A percentile compares a stretch with the other conserved stretches of the same genome.
Evolutionary conservation across 2,888 invertebrate species (phyloP).

Genomic region (Copidosoma aretas): DNA sequence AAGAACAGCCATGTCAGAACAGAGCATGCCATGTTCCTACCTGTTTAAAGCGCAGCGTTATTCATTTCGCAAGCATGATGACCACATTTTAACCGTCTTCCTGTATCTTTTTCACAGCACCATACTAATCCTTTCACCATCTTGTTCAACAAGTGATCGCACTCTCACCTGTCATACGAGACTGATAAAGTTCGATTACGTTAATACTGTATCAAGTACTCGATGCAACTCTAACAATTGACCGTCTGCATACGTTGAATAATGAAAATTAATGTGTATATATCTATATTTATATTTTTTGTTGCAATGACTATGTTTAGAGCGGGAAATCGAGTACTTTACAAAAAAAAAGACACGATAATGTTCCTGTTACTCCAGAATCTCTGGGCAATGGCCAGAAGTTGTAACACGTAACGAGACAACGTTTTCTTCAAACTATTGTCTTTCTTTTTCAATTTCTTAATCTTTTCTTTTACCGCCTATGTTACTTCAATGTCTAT

Average conservation of each 20-base stretch:
- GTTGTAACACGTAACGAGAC: constrained; percentile 1
- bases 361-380: constrained; percentile 14
- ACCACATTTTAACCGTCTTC: too few relatives aligned
- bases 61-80: too few relatives aligned
- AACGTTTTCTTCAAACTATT: constrained; percentile 5
- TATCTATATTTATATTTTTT: not conserved
- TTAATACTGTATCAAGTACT: constrained; percentile 7
- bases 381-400: not conserved
- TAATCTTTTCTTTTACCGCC: not conserved
- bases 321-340: constrained; percentile 15
- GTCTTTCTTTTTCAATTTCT: constrained; percentile 18
- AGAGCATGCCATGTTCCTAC: constrained; percentile 13
- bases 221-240: constrained; percentile 22
- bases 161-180: constrained; percentile 9
- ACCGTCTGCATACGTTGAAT: too few relatives aligned
- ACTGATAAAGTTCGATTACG: constrained; percentile 26
- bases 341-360: not conserved
- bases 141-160: constrained; percentile 14
- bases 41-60: constrained; percentile 15
- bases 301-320: too few relatives aligned
- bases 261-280: too few relatives aligned
- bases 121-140: constrained; percentile 22
- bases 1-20: not conserved
- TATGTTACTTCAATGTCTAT: constrained; percentile 33
- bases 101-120: not conserved